Evolutionary conservation across 2,797 vertebrate genomes (phyloP).

Genomic region (Podarcis siculus): DNA sequence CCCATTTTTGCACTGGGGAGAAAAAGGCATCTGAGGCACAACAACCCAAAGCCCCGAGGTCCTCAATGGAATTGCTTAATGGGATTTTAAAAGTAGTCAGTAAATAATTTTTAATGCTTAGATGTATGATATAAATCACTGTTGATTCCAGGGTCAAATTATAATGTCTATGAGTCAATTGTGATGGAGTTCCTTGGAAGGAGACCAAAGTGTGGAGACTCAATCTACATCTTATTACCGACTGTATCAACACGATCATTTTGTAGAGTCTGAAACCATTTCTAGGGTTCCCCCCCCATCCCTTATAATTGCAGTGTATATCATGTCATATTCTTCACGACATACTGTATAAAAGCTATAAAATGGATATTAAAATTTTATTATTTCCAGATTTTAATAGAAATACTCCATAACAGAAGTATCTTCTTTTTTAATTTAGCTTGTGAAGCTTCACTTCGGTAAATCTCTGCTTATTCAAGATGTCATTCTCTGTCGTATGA

Average conservation of each 20-base stretch:
- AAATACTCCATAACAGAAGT: neutral
- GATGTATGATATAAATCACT: neutral
- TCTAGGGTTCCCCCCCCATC: neutral
- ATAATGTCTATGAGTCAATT: neutral
- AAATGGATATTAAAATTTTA: neutral
- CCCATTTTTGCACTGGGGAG: neutral
- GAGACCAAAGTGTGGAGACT: neutral
- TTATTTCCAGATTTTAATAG: neutral
- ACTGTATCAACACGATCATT: constrained; percentile 7
- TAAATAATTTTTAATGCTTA: neutral
- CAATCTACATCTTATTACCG: neutral
- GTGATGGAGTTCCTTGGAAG: neutral
- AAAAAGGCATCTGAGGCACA: neutral
- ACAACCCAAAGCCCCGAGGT: neutral
- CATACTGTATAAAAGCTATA: neutral
- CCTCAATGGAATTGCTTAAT: neutral
- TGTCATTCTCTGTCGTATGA: neutral
- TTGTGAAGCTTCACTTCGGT: neutral
- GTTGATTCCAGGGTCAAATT: neutral
- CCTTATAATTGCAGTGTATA: accelerated
- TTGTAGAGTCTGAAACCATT: neutral
- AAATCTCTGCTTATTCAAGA: neutral
- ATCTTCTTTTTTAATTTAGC: neutral
- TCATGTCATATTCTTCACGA: neutral
- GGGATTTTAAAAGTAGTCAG: neutral